Base-by-base conservation (phyloP, 2,797 vertebrate species). In the Leucoraja ocellata region DNA sequence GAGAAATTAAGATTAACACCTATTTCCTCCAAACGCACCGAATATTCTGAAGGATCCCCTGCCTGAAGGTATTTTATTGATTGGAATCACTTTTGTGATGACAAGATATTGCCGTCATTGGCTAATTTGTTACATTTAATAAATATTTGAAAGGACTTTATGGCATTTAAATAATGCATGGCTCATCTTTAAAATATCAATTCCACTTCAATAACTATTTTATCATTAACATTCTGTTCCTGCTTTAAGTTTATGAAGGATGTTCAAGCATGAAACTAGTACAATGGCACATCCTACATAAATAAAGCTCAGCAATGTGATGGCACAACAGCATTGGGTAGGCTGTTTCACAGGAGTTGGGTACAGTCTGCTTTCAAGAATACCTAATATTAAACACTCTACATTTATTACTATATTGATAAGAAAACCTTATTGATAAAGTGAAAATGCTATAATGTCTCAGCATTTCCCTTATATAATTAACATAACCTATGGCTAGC, bases 141-240 rank as follows among this genome's bases (percentile, higher is more conserved):
- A 46, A 86, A 86, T 91, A 74, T 74, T 91, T 91, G 39, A 73
- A 91, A 91, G 68, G 36, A 21, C 39, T 91, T 91, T 91, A 74
- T n/a, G 71, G 36, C 90, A 74, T 91, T 92, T 76, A 74, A 92
- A 46, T 92, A 28, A 54, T n/a, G 76, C 68, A 92, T 76, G 68
- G 39, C 25, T 54, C 39, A 58, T 92, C 39, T 58, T 92, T 14
- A 54, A 76, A 46, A 13, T 46, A 74, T 92, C 71, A 92, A 74
- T 46, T 54, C 68, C 71, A 91, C 68, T 32, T 36, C 61, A 88
- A 88, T 68, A 88, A 68, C 63, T 88, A 88, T 88, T 88, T 32
- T 32, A 88, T 88, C 32, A 9, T 21, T 92, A 74, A 14, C 11
- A 46, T 76, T 92, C 23, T 76, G 14, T 90, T 76, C 90, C 39